Evolutionary conservation across 2,113 vertebrate genomes (phyloP).

Genomic region (Pampusana beccarii): DNA sequence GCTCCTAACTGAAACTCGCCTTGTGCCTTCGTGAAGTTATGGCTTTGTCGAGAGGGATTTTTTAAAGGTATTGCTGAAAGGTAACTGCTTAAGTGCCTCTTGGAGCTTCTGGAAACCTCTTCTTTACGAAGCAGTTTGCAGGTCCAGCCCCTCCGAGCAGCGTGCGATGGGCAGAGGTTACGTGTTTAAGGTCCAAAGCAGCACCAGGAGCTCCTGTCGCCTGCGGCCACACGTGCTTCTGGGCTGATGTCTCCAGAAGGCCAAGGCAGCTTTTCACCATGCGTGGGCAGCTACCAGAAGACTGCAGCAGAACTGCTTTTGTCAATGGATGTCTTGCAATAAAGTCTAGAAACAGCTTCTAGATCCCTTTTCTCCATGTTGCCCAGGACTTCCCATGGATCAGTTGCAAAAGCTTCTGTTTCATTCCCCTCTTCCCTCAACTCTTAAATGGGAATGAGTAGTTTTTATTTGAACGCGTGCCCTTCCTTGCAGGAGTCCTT

Average conservation of each 20-base stretch:
- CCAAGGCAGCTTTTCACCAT: background rate
- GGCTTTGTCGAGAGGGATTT: background rate
- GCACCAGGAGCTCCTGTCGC: fast-evolving
- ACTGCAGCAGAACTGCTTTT: background rate
- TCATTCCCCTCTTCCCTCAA: background rate
- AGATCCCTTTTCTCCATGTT: background rate
- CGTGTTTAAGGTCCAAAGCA: background rate
- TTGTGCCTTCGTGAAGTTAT: background rate
- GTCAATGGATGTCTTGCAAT: background rate
- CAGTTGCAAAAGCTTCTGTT: background rate
- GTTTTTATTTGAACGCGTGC: background rate
- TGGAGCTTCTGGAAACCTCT: slow-evolving; percentile 15
- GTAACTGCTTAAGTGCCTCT: background rate
- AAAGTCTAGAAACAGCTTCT: background rate
- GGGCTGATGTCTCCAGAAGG: background rate
- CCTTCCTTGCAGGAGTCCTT: background rate
- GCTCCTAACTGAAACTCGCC: background rate
- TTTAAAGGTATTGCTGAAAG: slow-evolving; percentile 28
- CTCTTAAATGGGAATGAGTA: background rate
- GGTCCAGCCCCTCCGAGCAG: background rate
- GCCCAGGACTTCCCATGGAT: background rate
- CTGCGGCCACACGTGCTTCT: background rate
- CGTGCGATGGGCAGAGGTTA: fast-evolving
- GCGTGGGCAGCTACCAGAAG: background rate
- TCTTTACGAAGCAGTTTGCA: background rate